Conservation (phyloP, 2,113 vertebrate genomes). For the Bufo gargarizans region DNA sequence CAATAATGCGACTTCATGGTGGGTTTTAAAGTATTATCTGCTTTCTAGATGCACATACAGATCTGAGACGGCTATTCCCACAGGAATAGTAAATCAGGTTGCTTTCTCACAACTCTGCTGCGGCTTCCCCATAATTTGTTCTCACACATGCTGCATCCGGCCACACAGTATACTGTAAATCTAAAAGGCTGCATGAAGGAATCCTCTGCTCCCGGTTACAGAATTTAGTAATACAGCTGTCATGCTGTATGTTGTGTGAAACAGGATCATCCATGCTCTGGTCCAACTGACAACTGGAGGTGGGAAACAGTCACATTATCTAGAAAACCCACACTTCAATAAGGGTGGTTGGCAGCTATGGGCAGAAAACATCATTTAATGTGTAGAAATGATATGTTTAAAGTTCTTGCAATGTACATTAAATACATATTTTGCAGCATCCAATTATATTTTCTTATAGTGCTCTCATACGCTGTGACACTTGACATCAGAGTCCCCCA, state of each 20-base stretch:
- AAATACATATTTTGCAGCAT: neutral
- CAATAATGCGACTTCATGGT: neutral
- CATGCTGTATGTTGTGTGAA: conserved; percentile 11
- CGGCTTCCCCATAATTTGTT: neutral
- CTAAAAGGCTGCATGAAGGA: conserved; percentile 8
- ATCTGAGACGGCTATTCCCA: neutral
- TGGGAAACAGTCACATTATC: neutral
- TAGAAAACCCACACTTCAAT: neutral
- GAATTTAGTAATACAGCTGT: neutral
- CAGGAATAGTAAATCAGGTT: conserved; percentile 14
- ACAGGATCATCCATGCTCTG: neutral
- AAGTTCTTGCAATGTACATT: neutral
- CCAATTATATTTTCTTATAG: neutral
- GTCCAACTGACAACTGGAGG: neutral
- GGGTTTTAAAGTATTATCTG: conserved; percentile 9
- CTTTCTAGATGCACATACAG: neutral
- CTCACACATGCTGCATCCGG: neutral
- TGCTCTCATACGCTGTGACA: neutral
- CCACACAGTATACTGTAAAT: neutral
- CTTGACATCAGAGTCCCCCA: neutral
- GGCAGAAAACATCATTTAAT: neutral
- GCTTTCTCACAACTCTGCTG: neutral
- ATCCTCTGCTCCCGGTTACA: neutral
- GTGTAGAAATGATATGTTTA: neutral
- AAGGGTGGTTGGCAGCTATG: neutral